These are phyloP conservation scores for Drosophila santomea DNA, from an alignment of 1,140 invertebrate genomes.

Conservation along the genomic window DNA sequence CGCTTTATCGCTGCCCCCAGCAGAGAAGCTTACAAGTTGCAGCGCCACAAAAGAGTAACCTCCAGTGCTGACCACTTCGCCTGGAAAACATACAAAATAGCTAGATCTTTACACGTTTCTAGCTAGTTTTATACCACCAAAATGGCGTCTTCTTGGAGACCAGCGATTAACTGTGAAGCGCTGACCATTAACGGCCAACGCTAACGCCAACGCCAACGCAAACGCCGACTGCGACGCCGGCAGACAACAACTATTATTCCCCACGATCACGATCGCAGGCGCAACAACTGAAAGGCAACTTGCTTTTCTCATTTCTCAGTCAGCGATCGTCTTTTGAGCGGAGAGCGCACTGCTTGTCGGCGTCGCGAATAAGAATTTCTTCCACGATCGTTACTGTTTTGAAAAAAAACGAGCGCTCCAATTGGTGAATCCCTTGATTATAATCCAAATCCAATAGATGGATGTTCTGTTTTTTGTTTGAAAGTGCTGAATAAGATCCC, in stretches of 20 bases:
- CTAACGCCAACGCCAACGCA: constrained; percentile 9
- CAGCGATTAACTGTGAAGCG: constrained; percentile 64
- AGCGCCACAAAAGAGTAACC: background rate
- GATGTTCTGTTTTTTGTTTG: background rate
- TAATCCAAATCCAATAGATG: constrained; percentile 4
- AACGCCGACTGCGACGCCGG: constrained; percentile 10
- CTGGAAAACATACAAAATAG: background rate
- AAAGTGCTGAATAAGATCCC: constrained; percentile 28
- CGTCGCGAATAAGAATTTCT: constrained; percentile 42
- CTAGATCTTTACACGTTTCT: background rate
- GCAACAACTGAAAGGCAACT: constrained; percentile 41
- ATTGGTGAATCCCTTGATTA: constrained; percentile 10
- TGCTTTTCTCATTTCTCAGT: constrained; percentile 50
- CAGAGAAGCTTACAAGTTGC: constrained; percentile 5
- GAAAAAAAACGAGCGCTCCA: constrained; percentile 16
- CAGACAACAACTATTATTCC: constrained; percentile 12
- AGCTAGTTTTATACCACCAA: background rate
- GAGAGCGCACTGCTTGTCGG: constrained; percentile 19
- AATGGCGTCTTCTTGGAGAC: constrained; percentile 17
- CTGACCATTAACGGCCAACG: constrained; percentile 58
- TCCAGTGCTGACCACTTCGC: background rate
- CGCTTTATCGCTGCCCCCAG: constrained; percentile 12
- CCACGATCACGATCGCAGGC: constrained; percentile 46
- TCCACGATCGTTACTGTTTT: constrained; percentile 14
- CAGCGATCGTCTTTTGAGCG: constrained; percentile 65